Percentiles rank a stretch among this genome's conserved stretches.
Evolutionary conservation across 2,113 vertebrate species (phyloP).

Genomic region (Microcebus tavaratra): DNA sequence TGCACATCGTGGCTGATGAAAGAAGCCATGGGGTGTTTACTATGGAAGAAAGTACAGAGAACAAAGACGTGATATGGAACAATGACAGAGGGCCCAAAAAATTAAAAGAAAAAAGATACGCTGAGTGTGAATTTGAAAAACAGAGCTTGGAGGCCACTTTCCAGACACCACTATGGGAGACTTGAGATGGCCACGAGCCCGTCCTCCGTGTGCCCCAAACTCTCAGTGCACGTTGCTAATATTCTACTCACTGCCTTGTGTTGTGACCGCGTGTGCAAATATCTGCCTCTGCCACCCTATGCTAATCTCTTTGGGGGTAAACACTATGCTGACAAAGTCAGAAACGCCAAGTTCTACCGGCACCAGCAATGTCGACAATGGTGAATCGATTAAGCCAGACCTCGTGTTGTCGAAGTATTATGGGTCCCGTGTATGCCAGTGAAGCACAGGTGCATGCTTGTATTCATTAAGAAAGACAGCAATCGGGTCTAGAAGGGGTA

Average conservation of each 20-base stretch:
- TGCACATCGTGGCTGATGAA: fast-evolving
- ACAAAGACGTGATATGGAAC: neutral
- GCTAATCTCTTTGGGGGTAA: neutral
- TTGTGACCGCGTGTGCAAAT: neutral
- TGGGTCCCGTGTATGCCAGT: neutral
- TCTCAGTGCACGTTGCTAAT: neutral
- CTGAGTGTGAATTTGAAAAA: neutral
- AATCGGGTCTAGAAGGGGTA: neutral
- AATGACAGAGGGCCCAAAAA: no score
- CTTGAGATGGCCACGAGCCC: neutral
- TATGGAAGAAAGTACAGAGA: no score
- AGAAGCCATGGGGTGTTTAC: neutral
- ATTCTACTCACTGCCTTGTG: neutral
- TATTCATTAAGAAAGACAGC: neutral
- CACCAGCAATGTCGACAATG: neutral
- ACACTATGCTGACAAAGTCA: neutral
- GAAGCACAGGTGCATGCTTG: no score
- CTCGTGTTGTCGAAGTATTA: neutral
- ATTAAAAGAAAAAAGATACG: neutral
- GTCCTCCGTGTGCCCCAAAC: neutral
- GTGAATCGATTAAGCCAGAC: neutral
- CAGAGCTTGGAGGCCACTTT: neutral
- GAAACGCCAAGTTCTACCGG: neutral
- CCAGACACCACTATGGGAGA: fast-evolving
- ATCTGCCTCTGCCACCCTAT: neutral